Evolutionary conservation across 2,113 vertebrate genomes (phyloP).

Genomic region (Philantomba maxwellii): DNA sequence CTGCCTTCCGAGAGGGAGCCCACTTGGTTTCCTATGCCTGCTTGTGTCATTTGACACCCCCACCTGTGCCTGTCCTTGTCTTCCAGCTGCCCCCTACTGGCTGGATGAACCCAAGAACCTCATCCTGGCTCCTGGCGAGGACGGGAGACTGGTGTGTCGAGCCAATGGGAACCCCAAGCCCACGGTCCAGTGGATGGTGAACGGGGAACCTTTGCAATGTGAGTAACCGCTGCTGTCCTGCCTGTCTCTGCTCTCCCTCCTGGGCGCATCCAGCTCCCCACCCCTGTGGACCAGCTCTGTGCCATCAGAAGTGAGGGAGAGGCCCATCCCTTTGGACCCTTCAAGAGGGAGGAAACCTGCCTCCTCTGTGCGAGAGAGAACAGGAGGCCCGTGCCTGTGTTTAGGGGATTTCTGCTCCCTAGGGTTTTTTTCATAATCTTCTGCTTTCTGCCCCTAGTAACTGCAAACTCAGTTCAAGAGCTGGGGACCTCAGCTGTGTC

Average conservation of each 20-base stretch:
- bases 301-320: background rate
- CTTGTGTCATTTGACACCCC: background rate
- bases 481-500: background rate
- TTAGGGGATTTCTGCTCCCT: background rate
- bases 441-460: background rate
- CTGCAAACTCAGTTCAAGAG: background rate
- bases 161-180: conserved; percentile 97
- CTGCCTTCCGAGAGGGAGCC: background rate
- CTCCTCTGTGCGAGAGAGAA: background rate
- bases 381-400: background rate
- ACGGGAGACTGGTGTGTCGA: conserved; percentile 91
- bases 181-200: conserved; percentile 91
- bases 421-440: background rate
- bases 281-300: background rate
- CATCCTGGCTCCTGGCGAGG: conserved; percentile 91
- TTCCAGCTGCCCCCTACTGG: conserved; percentile 97
- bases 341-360: background rate
- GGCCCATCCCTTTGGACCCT: background rate
- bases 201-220: conserved; percentile 90
- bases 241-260: background rate
- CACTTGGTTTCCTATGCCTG: background rate
- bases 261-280: accelerated
- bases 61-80: background rate
- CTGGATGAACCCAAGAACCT: conserved; percentile 92
- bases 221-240: conserved; percentile 15